Evolutionary conservation across 1,140 invertebrate species (phyloP), one percentile per base, ranked within the genome.

Genomic region (Psilanteris sp.): DNA sequence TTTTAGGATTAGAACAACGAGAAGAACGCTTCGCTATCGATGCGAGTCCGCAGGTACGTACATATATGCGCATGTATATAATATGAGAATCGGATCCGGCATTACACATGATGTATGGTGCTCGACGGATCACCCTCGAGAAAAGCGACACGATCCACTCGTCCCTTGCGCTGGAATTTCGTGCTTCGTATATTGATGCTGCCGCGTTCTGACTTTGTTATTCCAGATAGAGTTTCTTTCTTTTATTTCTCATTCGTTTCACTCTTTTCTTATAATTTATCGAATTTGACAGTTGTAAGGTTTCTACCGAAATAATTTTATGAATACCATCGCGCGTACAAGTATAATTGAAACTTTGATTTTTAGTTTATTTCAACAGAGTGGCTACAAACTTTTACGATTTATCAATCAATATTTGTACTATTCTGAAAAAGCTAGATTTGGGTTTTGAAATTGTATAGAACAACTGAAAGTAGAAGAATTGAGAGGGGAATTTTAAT

Each of bases 51-150:
- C 70, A 70, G 59, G 70, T 79, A 73, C 48, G 41, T 18, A 41
- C 44, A 57, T 62, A 67, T 54, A 62, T 50, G 50, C 57, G 72
- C 75, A 78, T 80, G 76, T 79, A 79, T 81, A 86, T 81, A 83
- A 85, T 85, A 87, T 80, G 82, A 83, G 83, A 85, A 86, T 87
- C 84, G 82, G 81, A 88, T 87, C 83, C 76, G 79, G 82, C 77
- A 87, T 87, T 85, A 86, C 80, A 78, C 79, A 84, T 88, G 87
- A 88, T 87, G 83, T 87, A 88, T 87, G 84, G 73, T 81, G 74
- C 77, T 81, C 75, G 78, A 78, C 78, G 78, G 79, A 85, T 84
- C 84, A 83, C 79, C 83, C 79, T 83, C 78, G 78, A 79, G 77
- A 79, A 82, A 81, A 80, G 71, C 77, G 76, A 82, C 77, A 81